These are phyloP conservation scores for Formica selysi DNA, from an alignment of 1,140 invertebrate genomes.

Conservation along the genomic window DNA sequence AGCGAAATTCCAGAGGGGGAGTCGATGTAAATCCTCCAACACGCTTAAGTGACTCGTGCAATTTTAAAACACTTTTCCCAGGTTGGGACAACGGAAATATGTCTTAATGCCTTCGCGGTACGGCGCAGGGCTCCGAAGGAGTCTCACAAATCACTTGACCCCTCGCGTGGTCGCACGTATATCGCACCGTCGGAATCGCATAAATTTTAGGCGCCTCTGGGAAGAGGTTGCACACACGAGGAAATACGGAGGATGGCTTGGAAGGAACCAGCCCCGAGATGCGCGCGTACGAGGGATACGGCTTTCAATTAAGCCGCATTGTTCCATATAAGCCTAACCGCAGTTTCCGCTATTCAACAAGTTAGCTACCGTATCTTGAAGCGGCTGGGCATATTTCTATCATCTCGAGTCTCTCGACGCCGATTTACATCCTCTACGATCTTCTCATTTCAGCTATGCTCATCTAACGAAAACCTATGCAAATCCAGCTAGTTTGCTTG, in stretches of 20 bases:
- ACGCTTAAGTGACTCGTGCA: constrained; percentile 59
- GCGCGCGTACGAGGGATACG: constrained; percentile 17
- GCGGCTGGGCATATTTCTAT: constrained; percentile 60
- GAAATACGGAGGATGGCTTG: not conserved
- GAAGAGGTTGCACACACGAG: not conserved
- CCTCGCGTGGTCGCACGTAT: constrained; percentile 61
- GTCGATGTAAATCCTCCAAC: constrained; percentile 54
- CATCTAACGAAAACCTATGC: not conserved
- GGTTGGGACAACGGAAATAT: constrained; percentile 55
- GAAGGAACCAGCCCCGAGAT: not conserved
- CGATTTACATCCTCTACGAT: constrained; percentile 56
- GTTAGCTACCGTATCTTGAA: constrained; percentile 56
- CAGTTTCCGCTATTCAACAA: constrained; percentile 73
- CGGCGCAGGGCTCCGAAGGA: constrained; percentile 46
- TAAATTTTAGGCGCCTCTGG: constrained; percentile 63
- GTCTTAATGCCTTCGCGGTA: constrained; percentile 50
- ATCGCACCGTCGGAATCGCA: constrained; percentile 67
- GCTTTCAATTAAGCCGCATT: constrained; percentile 75
- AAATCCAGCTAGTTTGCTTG: not conserved
- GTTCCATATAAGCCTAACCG: constrained; percentile 63
- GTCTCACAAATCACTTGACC: constrained; percentile 71
- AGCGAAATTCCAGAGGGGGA: constrained; percentile 39
- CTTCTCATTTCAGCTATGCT: not conserved
- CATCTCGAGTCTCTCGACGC: constrained; percentile 36
- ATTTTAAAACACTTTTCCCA: constrained; percentile 61